phyloP scores from a whole-genome alignment of 2,888 invertebrate species.

The Dendrolimus houi region DNA sequence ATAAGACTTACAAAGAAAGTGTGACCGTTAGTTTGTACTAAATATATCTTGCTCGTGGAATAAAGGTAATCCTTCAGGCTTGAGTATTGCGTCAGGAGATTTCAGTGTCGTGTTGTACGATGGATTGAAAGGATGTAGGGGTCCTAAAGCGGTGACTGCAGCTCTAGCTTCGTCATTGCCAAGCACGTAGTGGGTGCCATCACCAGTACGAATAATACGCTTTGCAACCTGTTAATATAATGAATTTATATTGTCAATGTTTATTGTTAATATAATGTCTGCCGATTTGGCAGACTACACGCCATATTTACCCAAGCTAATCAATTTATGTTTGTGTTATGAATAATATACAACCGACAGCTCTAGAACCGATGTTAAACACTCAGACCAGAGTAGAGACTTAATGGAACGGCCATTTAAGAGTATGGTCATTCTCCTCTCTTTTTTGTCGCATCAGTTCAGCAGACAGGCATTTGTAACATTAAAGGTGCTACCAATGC shows the following conservation, averaged over 20 bases:
- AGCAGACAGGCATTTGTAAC: too few relatives aligned
- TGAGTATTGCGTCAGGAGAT: conserved; percentile 36
- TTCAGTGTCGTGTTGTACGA: conserved; percentile 39
- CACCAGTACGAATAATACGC: conserved; percentile 78
- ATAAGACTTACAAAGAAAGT: background rate
- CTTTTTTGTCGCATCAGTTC: too few relatives aligned
- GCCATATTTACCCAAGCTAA: too few relatives aligned
- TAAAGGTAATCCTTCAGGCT: conserved; percentile 46
- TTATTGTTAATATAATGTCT: too few relatives aligned
- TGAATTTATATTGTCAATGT: background rate
- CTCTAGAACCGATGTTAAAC: too few relatives aligned
- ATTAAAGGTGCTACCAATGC: too few relatives aligned
- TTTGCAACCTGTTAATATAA: conserved; percentile 54
- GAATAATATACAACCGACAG: too few relatives aligned
- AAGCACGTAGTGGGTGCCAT: conserved; percentile 77
- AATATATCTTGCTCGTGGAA: conserved; percentile 49
- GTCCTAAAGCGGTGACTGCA: conserved; percentile 42
- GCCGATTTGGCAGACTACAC: too few relatives aligned
- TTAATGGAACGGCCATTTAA: too few relatives aligned
- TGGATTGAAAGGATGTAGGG: conserved; percentile 59
- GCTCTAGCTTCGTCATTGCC: conserved; percentile 47
- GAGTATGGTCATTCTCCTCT: too few relatives aligned
- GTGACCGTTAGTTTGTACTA: background rate
- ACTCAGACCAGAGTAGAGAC: too few relatives aligned
- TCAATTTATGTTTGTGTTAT: too few relatives aligned